Conservation (phyloP, 2,113 vertebrate species). For the Pelodiscus sinensis region DNA sequence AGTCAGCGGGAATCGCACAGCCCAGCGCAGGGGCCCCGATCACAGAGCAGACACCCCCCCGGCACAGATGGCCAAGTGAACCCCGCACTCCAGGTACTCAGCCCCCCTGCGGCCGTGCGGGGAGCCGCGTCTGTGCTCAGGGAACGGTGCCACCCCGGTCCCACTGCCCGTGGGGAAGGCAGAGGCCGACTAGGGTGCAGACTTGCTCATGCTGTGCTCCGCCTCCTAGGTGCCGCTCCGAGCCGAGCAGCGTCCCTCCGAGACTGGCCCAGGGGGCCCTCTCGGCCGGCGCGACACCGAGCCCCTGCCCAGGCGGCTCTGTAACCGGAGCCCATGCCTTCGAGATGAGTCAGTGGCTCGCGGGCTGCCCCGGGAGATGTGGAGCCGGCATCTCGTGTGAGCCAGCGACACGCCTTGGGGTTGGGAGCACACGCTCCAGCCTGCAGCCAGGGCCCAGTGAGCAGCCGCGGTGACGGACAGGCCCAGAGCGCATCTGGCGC, state of each 20-base stretch:
- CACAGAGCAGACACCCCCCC: no score
- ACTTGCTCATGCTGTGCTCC: neutral
- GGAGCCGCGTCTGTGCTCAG: neutral
- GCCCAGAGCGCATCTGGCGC: neutral
- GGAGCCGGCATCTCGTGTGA: conserved; percentile 57
- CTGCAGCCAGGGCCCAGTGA: neutral
- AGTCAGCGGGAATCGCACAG: no score
- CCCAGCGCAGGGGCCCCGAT: no score
- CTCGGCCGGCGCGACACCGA: no score
- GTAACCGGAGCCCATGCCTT: conserved; percentile 74
- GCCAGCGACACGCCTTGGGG: conserved; percentile 63
- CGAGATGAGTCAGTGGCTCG: conserved; percentile 68
- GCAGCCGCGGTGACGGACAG: neutral
- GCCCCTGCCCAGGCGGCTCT: conserved; percentile 30
- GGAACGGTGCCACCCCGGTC: neutral
- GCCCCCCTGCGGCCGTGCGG: neutral
- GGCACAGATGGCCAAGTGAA: neutral
- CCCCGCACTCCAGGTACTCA: neutral
- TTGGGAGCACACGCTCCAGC: neutral
- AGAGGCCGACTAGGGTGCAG: neutral
- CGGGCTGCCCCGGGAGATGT: conserved; percentile 66
- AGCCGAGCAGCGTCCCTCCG: no score
- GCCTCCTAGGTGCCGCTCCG: no score
- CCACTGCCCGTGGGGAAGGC: neutral
- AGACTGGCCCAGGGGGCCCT: no score